These are phyloP conservation scores for Myodes glareolus DNA, from an alignment of 2,113 vertebrate genomes.

Conservation along the genomic window DNA sequence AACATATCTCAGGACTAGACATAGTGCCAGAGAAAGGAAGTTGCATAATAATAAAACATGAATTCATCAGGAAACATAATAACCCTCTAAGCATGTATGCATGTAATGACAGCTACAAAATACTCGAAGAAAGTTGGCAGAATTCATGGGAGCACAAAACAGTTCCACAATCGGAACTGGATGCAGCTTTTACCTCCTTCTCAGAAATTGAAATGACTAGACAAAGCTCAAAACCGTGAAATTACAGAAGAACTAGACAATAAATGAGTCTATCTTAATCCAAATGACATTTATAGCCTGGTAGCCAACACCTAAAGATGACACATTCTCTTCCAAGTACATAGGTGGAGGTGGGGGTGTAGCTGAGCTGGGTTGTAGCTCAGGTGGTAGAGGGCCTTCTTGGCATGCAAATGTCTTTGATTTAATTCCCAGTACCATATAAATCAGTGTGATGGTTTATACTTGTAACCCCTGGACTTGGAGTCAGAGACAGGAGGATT, in stretches of 20 bases:
- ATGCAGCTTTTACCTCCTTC: not conserved
- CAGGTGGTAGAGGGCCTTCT: not conserved
- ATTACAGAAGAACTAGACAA: not conserved
- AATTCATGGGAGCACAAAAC: not conserved
- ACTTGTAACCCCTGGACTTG: not conserved
- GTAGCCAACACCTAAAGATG: not conserved
- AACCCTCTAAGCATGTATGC: not conserved
- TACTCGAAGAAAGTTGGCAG: not conserved
- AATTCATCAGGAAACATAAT: not conserved
- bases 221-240: not conserved
- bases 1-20: not conserved
- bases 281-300: not conserved
- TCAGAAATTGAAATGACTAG: not conserved
- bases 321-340: not conserved
- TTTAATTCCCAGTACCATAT: not conserved
- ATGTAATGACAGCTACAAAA: not conserved
- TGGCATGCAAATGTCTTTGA: not conserved
- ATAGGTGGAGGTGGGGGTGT: not conserved
- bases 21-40: not conserved
- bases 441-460: not conserved
- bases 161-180: not conserved
- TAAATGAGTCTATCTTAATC: not conserved
- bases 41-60: not conserved
- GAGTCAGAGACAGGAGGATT: not conserved
- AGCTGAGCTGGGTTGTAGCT: not conserved